Evolutionary conservation across 2,888 invertebrate species (phyloP), one percentile per base, ranked within the genome.

Genomic region (Archips crataeganus): DNA sequence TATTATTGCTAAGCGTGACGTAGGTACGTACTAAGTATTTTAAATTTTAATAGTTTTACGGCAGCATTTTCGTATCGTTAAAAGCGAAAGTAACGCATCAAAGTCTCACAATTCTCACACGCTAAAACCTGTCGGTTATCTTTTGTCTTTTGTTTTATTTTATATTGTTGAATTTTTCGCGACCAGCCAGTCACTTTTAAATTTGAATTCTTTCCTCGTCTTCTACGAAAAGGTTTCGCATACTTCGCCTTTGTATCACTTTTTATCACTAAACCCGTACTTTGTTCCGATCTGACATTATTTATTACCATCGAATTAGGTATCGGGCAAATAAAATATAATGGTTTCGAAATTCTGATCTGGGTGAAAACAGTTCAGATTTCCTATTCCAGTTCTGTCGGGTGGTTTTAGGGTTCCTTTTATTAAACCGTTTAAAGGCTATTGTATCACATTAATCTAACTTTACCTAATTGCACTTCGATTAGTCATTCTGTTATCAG

Each of bases 221-320:
- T 94, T 94, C 94, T 92, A 88, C 90, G 93, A 94, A 94, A 92
- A 90, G 91, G 91, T 90, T 93, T 92, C 90, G 91, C 88, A 92
- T 92, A 87, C 90, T 89, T 92, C 90, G 91, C 93, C 94, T 94
- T 94, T 94, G 94, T 94, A 92, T 91, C 89, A 92, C 93, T 94
- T 94, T 94, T 94, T 94, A 92, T 87, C 65, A 74, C 85, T 84
- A 83, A 90, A 87, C 84, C 85, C 85, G 83, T 86, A 89, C 87
- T 86, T 86, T 88, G 90, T 87, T 89, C 81, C 82, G 85, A 89
- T 87, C 87, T 79, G 83, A 85, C 88, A 88, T 92, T 92, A 92
- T 93, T 93, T 92, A 93, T 90, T 87, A 86, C 79, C 76, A 77
- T 76, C 77, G 85, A 80, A 83, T 84, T 84, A 81, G 79, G 76